Conservation (phyloP, 2,113 vertebrate species). For the Riparia riparia region DNA sequence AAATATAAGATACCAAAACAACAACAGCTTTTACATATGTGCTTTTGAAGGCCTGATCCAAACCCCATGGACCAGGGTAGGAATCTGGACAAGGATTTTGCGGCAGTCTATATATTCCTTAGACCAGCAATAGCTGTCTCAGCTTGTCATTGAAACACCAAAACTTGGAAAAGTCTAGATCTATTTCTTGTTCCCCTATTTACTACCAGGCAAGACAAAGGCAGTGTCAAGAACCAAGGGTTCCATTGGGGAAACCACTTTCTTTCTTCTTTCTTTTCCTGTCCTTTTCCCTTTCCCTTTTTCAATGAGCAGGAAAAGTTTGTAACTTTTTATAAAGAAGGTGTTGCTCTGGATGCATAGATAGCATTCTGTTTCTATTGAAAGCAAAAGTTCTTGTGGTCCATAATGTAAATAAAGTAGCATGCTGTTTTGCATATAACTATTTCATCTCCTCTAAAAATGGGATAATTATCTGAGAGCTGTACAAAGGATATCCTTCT, state of each 20-base stretch:
- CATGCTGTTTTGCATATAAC: not conserved
- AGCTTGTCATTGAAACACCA: not conserved
- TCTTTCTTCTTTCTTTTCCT: fast-evolving
- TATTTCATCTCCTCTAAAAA: not conserved
- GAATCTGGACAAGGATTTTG: not conserved
- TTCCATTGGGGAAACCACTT: fast-evolving
- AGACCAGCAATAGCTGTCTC: not conserved
- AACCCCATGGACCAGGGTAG: not conserved
- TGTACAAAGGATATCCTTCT: not conserved
- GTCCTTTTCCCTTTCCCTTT: not conserved
- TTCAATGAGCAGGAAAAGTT: not conserved
- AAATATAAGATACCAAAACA: not conserved
- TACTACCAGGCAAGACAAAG: not conserved
- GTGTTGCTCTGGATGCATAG: not conserved
- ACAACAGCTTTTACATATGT: not conserved
- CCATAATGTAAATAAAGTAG: not conserved
- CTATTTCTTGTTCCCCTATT: not conserved
- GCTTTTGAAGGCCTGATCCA: not conserved
- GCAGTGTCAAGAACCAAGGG: not conserved
- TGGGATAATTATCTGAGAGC: not conserved
- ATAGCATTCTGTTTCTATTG: not conserved
- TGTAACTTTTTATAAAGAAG: not conserved
- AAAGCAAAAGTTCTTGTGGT: not conserved
- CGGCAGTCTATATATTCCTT: not conserved
- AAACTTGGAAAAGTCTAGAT: not conserved